Conservation (phyloP, 2,888 invertebrate genomes). For the Pseudococcus jackbeardsleyi region DNA sequence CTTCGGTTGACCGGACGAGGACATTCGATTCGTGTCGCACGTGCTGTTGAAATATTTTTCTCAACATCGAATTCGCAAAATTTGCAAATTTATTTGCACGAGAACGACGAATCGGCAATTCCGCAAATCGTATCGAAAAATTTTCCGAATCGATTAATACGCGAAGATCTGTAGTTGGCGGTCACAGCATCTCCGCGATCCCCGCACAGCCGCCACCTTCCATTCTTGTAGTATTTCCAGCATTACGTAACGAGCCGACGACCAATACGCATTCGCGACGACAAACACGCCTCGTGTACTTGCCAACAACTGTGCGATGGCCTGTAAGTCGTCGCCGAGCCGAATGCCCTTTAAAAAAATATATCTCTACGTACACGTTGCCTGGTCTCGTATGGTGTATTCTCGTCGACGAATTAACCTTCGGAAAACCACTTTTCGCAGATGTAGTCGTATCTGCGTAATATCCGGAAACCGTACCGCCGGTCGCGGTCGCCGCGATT, state of each 20-base stretch:
- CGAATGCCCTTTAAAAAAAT: not conserved
- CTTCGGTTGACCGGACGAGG: not conserved
- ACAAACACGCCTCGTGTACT: not conserved
- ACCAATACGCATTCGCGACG: constrained; percentile 24
- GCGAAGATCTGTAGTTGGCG: not conserved
- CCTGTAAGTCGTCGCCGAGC: not conserved
- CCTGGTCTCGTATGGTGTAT: not conserved
- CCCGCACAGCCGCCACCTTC: not conserved
- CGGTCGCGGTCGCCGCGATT: not conserved
- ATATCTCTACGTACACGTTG: not conserved
- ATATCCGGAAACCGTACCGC: constrained; percentile 27
- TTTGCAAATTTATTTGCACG: not conserved
- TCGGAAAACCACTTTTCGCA: constrained; percentile 49
- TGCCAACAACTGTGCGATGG: not conserved
- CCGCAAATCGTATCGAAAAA: not conserved
- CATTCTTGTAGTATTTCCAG: not conserved
- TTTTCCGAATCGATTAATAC: not conserved
- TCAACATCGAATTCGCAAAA: not conserved
- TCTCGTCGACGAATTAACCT: constrained; percentile 10
- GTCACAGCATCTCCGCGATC: not conserved
- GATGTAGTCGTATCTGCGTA: constrained; percentile 43
- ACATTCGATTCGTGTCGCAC: not conserved
- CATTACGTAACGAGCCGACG: not conserved
- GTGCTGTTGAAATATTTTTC: not conserved
- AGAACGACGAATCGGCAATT: not conserved